Base-by-base conservation (phyloP, 37 sponge, comb jelly and placozoan species). In the Geodia barretti region DNA sequence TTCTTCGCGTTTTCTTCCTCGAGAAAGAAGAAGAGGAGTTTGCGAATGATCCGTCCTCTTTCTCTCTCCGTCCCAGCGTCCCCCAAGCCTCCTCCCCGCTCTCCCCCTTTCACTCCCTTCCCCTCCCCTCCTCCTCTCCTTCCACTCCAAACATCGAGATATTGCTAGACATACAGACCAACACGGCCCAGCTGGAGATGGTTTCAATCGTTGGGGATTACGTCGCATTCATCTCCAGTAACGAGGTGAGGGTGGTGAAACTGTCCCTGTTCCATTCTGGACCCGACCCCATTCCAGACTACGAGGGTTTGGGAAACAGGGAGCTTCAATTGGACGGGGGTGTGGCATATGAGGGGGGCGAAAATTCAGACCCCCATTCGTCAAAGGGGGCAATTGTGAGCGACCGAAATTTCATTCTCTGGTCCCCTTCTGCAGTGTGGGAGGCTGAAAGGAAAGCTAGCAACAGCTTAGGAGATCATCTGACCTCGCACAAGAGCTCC, bases 341-440 rank as follows among this genome's bases (percentile, higher is more conserved):
- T 23, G 19, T 29, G 32, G 32, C 54, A 47, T 7, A 7, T 17
- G 54, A 47, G 54, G 54, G 54, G 54, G 54, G 11, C 7, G 14
- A 47, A 47, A 17, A 17, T 47, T 7, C 7, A 7, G 14, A 47
- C 54, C 54, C 54, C 54, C n/a, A n/a, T n/a, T n/a, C n/a, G n/a
- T n/a, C n/a, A n/a, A 14, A 14, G 54, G 54, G 54, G 54, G 54
- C 7, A 47, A 40, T 42, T 37, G 9, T n/a, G 33, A 33, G 47
- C 25, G 87, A 79, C 54, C 3, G 3, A 40, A 36, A 79, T 42
- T 87, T 80, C 74, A 66, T 87, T 24, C 19, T 33, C 1, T 88
- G 88, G 88, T 88, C 88, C 1, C 88, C 88, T 29, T 75, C 77
- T n/a, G 11, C 42, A 2, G 77, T 82, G 21, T 88, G 88, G 88